phyloP scores from a whole-genome alignment of 2,113 vertebrate genomes.

The Xyliphius kryptos region DNA sequence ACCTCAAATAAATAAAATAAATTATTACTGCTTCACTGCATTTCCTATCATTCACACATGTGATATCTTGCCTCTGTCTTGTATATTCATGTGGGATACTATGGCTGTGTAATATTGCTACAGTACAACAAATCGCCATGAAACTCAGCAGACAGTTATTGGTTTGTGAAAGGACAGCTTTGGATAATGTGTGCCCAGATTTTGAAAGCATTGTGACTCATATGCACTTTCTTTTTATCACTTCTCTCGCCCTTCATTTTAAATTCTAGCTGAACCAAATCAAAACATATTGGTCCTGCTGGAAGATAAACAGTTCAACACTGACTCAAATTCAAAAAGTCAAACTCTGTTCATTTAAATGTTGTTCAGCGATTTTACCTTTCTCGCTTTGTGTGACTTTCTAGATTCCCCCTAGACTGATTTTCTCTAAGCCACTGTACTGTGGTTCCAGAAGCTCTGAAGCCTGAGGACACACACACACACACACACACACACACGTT shows the following conservation, averaged over 20 bases:
- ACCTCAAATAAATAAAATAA: too few relatives aligned
- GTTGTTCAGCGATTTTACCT: constrained; percentile 3
- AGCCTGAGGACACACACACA: constrained; percentile 46
- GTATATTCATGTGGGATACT: too few relatives aligned
- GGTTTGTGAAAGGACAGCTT: too few relatives aligned
- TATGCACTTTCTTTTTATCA: background rate
- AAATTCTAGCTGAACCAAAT: background rate
- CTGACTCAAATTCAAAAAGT: background rate
- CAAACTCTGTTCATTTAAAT: background rate
- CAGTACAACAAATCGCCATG: too few relatives aligned
- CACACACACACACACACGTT: constrained; percentile 4
- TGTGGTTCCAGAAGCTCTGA: constrained; percentile 47
- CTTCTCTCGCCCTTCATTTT: background rate
- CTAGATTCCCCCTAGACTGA: constrained; percentile 51
- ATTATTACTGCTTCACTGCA: too few relatives aligned
- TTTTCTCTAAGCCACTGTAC: constrained; percentile 67
- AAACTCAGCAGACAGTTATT: too few relatives aligned
- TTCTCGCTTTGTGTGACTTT: constrained; percentile 32
- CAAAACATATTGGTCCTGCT: background rate
- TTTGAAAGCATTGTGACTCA: too few relatives aligned
- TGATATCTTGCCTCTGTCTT: too few relatives aligned
- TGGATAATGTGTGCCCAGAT: too few relatives aligned
- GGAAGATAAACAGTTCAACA: background rate
- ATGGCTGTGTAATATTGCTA: too few relatives aligned
- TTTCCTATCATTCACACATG: too few relatives aligned